phyloP scores from a whole-genome alignment of 2,888 invertebrate species.

The Epistrophe eligans region DNA sequence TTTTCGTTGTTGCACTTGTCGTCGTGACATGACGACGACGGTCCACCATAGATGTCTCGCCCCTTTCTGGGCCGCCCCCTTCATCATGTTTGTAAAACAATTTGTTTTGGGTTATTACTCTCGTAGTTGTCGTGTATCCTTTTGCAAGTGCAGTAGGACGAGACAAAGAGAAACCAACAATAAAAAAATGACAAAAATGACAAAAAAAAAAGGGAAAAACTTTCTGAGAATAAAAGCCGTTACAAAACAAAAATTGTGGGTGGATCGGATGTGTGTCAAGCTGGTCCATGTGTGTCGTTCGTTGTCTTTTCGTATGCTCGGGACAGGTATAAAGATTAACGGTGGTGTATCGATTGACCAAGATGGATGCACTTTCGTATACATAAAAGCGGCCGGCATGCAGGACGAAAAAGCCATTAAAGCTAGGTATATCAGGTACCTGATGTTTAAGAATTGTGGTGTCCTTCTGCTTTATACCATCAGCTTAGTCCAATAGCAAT shows the following conservation, averaged over 20 bases:
- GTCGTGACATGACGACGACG: conserved; percentile 48
- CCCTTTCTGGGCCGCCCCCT: background rate
- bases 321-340: conserved; percentile 71
- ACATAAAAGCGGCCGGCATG: conserved; percentile 50
- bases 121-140: conserved; percentile 59
- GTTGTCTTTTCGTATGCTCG: conserved; percentile 40
- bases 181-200: background rate
- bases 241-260: conserved; percentile 54
- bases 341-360: conserved; percentile 72
- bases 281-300: conserved; percentile 45
- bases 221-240: conserved; percentile 38
- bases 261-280: conserved; percentile 72
- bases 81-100: conserved; percentile 53
- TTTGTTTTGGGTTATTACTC: conserved; percentile 74
- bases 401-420: conserved; percentile 47
- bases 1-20: conserved; percentile 45
- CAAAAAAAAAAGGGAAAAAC: conserved; percentile 2
- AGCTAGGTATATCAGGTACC: background rate
- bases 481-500: background rate
- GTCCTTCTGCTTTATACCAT: conserved; percentile 35
- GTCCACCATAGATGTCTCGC: conserved; percentile 40
- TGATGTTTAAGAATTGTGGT: conserved; percentile 51
- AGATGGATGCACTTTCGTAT: conserved; percentile 68
- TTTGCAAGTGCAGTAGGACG: conserved; percentile 42
- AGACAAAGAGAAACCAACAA: conserved; percentile 3